A percentile compares a stretch with the other conserved stretches of the same genome.
phyloP scores from a whole-genome alignment of 2,113 vertebrate genomes.

The Dicaeum eximium region DNA sequence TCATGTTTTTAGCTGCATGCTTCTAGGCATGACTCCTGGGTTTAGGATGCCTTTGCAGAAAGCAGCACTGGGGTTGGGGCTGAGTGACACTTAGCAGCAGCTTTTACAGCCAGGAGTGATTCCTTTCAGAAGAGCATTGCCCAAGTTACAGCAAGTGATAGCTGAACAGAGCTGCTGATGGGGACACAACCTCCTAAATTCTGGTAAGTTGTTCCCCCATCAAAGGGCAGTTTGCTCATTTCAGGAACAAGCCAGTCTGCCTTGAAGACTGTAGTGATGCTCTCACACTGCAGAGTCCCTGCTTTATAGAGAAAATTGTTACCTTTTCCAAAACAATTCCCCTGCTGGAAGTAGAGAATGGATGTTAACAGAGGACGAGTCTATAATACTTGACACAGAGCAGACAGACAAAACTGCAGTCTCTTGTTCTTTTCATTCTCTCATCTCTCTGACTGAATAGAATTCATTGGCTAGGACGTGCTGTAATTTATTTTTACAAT shows the following conservation, averaged over 20 bases:
- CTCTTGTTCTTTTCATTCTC: not conserved
- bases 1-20: not conserved
- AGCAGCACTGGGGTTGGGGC: not conserved
- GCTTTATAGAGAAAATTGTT: not conserved
- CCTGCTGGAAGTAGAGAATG: not conserved
- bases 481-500: slow-evolving; percentile 51
- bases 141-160: not conserved
- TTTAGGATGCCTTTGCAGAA: not conserved
- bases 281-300: not conserved
- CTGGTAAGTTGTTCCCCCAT: not conserved
- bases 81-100: not conserved
- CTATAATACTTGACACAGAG: not conserved
- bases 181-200: not conserved
- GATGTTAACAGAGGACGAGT: not conserved
- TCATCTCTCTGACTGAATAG: slow-evolving; percentile 2
- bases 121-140: not conserved
- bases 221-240: not conserved
- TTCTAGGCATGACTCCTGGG: not conserved
- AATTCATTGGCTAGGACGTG: slow-evolving; percentile 19
- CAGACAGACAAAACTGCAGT: not conserved
- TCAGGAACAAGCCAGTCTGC: not conserved
- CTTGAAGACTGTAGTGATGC: not conserved
- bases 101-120: not conserved
- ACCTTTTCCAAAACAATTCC: not conserved
- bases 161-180: not conserved